phyloP scores from a whole-genome alignment of 2,888 invertebrate species.

The Drosophila borborema region DNA sequence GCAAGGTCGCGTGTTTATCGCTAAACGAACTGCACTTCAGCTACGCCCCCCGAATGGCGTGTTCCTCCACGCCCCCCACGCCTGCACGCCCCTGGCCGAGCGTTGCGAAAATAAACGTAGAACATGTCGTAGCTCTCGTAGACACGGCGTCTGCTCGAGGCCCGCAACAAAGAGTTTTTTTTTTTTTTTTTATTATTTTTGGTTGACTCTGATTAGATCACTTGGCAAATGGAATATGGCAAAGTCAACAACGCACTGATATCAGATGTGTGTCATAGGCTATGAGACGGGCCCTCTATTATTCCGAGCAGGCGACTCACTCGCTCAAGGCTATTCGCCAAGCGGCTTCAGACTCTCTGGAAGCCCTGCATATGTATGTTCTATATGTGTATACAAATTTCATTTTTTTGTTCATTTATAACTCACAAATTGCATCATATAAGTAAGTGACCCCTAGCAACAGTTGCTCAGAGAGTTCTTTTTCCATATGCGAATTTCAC shows the following conservation, averaged over 20 bases:
- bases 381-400: not conserved
- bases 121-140: slow-evolving; percentile 67
- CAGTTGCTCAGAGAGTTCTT: slow-evolving; percentile 28
- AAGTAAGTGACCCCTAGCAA: slow-evolving; percentile 28
- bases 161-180: slow-evolving; percentile 19
- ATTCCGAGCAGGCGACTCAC: slow-evolving; percentile 1
- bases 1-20: slow-evolving; percentile 79
- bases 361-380: not conserved
- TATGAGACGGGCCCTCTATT: slow-evolving; percentile 43
- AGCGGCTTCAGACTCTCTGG: not conserved
- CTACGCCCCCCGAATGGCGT: slow-evolving; percentile 68
- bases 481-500: slow-evolving; percentile 39
- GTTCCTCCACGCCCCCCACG: slow-evolving; percentile 26
- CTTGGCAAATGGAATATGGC: slow-evolving; percentile 23
- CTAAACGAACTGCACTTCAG: slow-evolving; percentile 71
- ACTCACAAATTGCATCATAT: slow-evolving; percentile 39
- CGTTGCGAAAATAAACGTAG: slow-evolving; percentile 13
- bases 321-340: not conserved
- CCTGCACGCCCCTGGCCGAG: not conserved
- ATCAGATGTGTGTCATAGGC: slow-evolving; percentile 44
- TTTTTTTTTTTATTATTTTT: not conserved
- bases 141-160: slow-evolving; percentile 58
- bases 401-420: not conserved
- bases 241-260: slow-evolving; percentile 23
- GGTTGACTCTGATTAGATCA: slow-evolving; percentile 63